Conservation (phyloP, 2,888 invertebrate genomes). For the Pterostichus niger region DNA sequence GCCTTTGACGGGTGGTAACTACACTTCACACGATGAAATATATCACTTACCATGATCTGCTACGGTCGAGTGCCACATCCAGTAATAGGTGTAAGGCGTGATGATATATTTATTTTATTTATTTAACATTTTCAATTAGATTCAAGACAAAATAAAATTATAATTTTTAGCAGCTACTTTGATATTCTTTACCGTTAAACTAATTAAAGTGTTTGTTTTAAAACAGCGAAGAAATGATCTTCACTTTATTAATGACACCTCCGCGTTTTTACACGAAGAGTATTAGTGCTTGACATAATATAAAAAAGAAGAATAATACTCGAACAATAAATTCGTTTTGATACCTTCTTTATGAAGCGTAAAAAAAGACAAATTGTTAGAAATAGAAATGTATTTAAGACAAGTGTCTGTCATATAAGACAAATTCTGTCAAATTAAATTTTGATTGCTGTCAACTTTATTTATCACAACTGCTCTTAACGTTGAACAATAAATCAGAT, state of each 20-base stretch:
- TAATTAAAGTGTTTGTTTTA: constrained; percentile 37
- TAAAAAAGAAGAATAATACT: constrained; percentile 19
- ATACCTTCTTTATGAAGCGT: not conserved
- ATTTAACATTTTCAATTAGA: no score
- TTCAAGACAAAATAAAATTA: constrained; percentile 9
- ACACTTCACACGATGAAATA: no score
- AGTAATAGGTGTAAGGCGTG: no score
- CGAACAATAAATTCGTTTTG: constrained; percentile 11
- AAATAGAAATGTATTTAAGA: constrained; percentile 12
- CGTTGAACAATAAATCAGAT: constrained; percentile 28
- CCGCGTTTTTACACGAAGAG: not conserved
- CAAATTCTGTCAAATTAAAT: constrained; percentile 39
- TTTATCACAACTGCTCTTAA: constrained; percentile 13
- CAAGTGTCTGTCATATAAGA: not conserved
- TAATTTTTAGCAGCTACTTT: not conserved
- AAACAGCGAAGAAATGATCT: constrained; percentile 1
- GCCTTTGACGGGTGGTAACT: no score
- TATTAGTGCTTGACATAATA: not conserved
- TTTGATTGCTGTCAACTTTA: constrained; percentile 35
- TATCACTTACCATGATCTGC: no score
- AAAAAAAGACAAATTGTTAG: constrained; percentile 25
- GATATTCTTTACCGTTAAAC: constrained; percentile 11
- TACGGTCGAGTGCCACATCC: no score
- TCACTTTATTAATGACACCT: not conserved
- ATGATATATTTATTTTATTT: no score